A percentile compares a stretch with the other conserved stretches of the same genome.
Conservation (phyloP, 2,888 invertebrate genomes). For the Perithous albicinctus region DNA sequence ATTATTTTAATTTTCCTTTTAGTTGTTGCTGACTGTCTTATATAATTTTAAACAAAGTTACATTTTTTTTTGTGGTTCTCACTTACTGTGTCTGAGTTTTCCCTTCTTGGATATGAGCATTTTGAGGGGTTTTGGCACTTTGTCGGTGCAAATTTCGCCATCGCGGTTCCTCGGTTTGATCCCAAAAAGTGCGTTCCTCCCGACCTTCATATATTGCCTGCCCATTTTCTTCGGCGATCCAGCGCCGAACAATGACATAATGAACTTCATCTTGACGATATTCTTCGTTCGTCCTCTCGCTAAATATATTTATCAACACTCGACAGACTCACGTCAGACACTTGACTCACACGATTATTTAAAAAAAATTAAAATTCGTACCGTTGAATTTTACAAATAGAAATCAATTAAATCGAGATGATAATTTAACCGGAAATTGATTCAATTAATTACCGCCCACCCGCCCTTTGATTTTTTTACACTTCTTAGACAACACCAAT, state of each 20-base stretch:
- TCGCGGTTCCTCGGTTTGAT: slow-evolving; percentile 85
- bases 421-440: background rate
- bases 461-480: slow-evolving; percentile 47
- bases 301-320: too few relatives aligned
- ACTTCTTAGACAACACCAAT: background rate
- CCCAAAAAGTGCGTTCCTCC: slow-evolving; percentile 90
- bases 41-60: too few relatives aligned
- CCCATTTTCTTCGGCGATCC: slow-evolving; percentile 87
- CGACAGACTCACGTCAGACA: too few relatives aligned
- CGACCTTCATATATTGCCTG: slow-evolving; percentile 92
- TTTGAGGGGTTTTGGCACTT: slow-evolving; percentile 88
- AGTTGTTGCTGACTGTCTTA: too few relatives aligned
- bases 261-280: slow-evolving; percentile 81
- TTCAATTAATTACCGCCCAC: slow-evolving; percentile 48
- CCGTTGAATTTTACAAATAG: background rate
- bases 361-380: slow-evolving; percentile 17
- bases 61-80: background rate
- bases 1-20: too few relatives aligned
- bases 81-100: slow-evolving; percentile 92
- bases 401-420: background rate
- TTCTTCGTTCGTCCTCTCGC: slow-evolving; percentile 13
- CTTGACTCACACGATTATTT: slow-evolving; percentile 30
- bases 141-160: slow-evolving; percentile 82
- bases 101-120: slow-evolving; percentile 93
- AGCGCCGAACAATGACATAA: slow-evolving; percentile 81